Base-by-base conservation (phyloP, 2,113 vertebrate genomes). In the Ptilonorhynchus violaceus region DNA sequence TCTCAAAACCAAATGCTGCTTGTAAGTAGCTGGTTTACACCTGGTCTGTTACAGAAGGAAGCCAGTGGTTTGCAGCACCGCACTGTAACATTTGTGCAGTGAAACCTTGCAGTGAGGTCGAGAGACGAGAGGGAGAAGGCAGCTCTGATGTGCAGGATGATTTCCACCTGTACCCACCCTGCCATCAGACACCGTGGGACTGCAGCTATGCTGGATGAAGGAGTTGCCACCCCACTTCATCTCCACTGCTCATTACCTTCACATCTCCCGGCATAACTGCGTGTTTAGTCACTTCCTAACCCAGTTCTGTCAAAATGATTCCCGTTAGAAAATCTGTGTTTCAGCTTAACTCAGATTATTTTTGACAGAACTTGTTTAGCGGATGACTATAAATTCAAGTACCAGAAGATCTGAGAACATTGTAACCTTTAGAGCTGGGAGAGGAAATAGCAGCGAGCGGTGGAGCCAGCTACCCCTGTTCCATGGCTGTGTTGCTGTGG, bases 271-370 rank as follows among this genome's bases (percentile, higher is more conserved):
- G 86, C 76, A 31, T 68, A 96, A 95, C 96, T 75, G 84, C 44
- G 8, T 89, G 94, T 96, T 97, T 94, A 97, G 94, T 96, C 96
- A 95, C 93, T 97, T 96, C 94, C 94, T 97, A 97, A 97, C 96
- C 96, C 84, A 96, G 96, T 96, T 96, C 96, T 96, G 95, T 97
- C 96, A 97, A 96, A 97, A 96, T 86, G 93, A 97, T 96, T 97
- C 94, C 94, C 5, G 24, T 78, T 96, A 93, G 86, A 96, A 96
- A 97, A 96, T 96, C 95, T 92, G 94, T 92, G 94, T 96, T 96
- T 95, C 95, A 91, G 96, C 93, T 97, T 96, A 97, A 92, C 94
- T 96, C 95, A 89, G 96, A 97, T 96, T 97, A 96, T 96, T 97
- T 96, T 87, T 97, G 96, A 97, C 96, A 97, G 94, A 96, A 81